A percentile compares a stretch with the other conserved stretches of the same genome.
Conservation (phyloP, 1,140 invertebrate genomes). For the Apis dorsata region DNA sequence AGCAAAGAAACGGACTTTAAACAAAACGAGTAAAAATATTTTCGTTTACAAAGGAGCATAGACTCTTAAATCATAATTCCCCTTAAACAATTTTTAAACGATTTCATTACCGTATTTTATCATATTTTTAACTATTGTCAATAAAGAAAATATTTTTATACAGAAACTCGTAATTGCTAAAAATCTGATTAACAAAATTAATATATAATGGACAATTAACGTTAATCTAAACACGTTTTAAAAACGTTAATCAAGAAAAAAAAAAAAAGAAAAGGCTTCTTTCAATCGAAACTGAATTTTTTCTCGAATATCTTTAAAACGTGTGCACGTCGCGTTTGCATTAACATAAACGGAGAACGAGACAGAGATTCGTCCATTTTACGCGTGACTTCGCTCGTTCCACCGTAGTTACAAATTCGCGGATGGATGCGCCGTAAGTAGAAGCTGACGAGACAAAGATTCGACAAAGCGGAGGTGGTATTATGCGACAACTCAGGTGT, state of each 20-base stretch:
- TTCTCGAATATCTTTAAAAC: too few species aligned
- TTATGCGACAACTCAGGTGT: slow-evolving; percentile 8
- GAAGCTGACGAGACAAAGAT: slow-evolving; percentile 16
- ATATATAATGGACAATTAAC: too few species aligned
- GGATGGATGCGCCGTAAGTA: background rate
- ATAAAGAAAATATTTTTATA: too few species aligned
- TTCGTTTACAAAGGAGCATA: background rate
- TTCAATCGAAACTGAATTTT: too few species aligned
- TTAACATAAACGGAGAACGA: background rate
- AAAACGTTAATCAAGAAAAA: too few species aligned
- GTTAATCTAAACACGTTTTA: too few species aligned
- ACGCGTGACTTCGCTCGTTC: background rate
- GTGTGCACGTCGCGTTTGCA: background rate
- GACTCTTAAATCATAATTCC: background rate
- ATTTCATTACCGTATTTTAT: background rate
- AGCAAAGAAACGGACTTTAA: background rate
- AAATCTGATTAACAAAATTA: too few species aligned
- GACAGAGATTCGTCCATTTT: background rate
- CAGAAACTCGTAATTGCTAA: too few species aligned
- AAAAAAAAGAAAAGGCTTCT: too few species aligned
- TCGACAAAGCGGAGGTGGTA: slow-evolving; percentile 37
- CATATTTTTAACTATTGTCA: too few species aligned
- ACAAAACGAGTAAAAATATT: background rate
- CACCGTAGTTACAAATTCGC: background rate
- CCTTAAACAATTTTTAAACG: background rate